These are phyloP conservation scores for Leptopterna dolabrata DNA, from an alignment of 2,888 invertebrate species.

Conservation along the genomic window DNA sequence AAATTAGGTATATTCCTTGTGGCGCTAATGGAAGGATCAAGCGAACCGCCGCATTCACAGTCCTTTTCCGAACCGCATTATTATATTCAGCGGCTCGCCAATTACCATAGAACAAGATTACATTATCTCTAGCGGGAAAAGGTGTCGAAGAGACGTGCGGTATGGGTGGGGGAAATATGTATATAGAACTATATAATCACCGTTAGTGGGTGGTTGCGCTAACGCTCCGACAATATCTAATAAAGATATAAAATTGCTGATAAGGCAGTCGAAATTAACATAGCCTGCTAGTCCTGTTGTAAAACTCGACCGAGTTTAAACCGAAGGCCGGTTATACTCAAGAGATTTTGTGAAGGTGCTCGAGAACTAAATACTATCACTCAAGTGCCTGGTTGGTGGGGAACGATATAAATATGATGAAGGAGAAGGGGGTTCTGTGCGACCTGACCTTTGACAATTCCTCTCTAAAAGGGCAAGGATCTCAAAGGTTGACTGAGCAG, in stretches of 20 bases:
- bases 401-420: not conserved
- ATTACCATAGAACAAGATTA: constrained; percentile 18
- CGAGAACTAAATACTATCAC: constrained; percentile 13
- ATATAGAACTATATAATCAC: not conserved
- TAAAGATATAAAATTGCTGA: not conserved
- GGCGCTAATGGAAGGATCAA: constrained; percentile 20
- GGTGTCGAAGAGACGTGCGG: not conserved
- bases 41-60: not conserved
- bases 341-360: not conserved
- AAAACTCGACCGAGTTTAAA: not conserved
- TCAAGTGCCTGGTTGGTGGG: not conserved
- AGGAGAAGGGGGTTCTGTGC: not conserved
- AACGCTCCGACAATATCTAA: not conserved
- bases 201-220: not conserved
- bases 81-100: constrained; percentile 8
- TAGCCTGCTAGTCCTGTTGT: not conserved
- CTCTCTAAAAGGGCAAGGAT: not conserved
- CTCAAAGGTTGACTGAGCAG: constrained; percentile 16
- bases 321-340: not conserved
- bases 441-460: constrained; percentile 7
- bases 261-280: constrained; percentile 6
- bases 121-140: not conserved
- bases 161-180: not conserved
- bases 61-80: not conserved
- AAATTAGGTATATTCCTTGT: not conserved